Evolutionary conservation across 2,113 vertebrate species (phyloP).

Genomic region (Hippocampus guttulatus): DNA sequence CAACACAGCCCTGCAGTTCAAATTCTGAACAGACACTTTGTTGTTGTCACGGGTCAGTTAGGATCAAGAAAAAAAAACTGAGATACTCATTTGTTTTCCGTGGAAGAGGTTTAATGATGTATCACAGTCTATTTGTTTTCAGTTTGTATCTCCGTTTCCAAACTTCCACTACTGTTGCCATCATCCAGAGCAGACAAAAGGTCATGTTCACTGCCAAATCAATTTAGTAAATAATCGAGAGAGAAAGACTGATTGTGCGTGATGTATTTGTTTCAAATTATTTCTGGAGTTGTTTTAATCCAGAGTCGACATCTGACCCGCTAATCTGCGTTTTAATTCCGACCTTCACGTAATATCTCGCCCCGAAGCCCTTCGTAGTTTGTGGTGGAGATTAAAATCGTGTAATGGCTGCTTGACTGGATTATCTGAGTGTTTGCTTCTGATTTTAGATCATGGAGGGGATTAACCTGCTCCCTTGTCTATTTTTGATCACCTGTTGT

Average conservation of each 20-base stretch:
- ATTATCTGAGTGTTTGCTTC: conserved; percentile 4
- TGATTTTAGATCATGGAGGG: conserved; percentile 5
- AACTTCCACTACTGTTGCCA: background rate
- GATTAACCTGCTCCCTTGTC: conserved; percentile 6
- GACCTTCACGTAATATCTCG: conserved; percentile 7
- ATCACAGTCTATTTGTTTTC: background rate
- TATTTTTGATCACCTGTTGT: background rate
- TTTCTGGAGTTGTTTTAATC: conserved; percentile 39
- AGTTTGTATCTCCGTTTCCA: background rate
- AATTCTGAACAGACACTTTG: background rate
- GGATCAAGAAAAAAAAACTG: too few species aligned
- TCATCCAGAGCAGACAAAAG: background rate
- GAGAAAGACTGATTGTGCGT: background rate
- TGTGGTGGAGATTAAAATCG: conserved; percentile 12
- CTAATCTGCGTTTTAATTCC: conserved; percentile 33
- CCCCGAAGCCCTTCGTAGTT: background rate
- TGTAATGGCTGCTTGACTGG: conserved; percentile 4
- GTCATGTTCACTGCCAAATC: background rate
- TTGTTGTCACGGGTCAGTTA: background rate
- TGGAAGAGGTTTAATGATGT: too few species aligned
- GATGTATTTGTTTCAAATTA: conserved; percentile 29
- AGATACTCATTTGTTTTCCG: too few species aligned
- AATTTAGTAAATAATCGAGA: background rate
- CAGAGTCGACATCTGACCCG: conserved; percentile 37
- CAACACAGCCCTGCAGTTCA: background rate